Conservation (phyloP, 2,797 vertebrate species). For the Sparus aurata region DNA sequence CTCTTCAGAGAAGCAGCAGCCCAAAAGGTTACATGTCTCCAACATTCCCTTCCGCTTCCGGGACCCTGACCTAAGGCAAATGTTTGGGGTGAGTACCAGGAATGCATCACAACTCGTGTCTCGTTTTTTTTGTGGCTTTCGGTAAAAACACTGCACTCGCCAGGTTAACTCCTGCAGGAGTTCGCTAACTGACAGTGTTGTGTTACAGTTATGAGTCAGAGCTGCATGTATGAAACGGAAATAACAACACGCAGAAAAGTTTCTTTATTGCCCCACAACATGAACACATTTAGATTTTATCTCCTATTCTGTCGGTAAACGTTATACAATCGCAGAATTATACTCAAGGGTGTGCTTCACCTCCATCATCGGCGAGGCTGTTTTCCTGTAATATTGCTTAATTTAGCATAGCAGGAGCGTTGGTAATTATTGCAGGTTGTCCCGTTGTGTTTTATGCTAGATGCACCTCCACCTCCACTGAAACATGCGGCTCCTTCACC, state of each 20-base stretch:
- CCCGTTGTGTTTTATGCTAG: constrained; percentile 4
- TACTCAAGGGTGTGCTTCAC: no score
- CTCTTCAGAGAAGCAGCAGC: constrained; percentile 96
- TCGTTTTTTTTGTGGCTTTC: background rate
- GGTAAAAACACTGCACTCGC: background rate
- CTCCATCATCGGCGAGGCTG: no score
- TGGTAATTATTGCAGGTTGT: background rate
- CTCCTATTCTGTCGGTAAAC: no score
- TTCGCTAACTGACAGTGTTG: no score
- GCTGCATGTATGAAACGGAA: no score
- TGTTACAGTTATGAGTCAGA: no score
- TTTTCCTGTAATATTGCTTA: no score
- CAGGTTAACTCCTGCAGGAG: background rate
- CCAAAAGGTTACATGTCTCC: constrained; percentile 97
- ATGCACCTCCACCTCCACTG: background rate
- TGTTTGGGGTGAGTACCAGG: constrained; percentile 94
- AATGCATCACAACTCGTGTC: background rate
- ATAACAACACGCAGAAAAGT: no score
- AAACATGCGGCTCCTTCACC: constrained; percentile 10
- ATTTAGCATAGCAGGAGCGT: background rate
- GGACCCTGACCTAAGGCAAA: constrained; percentile 98
- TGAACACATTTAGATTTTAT: no score
- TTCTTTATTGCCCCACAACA: no score
- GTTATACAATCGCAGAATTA: no score
- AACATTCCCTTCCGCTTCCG: constrained; percentile 99